Evolutionary conservation across 2,888 invertebrate genomes (phyloP).

Genomic region (Corbicula japonica): DNA sequence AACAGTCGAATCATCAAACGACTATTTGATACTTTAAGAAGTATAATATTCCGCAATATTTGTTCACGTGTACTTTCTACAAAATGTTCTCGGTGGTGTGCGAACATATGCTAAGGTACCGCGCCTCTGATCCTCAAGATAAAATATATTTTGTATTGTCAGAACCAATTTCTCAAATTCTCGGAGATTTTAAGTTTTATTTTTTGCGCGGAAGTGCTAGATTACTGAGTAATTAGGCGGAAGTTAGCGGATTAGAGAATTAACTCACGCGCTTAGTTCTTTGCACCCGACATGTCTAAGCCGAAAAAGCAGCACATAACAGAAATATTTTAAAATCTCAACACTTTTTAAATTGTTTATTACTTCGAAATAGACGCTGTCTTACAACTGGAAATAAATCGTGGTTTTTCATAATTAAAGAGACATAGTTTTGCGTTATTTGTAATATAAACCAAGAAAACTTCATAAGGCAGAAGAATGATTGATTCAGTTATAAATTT

Average conservation of each 20-base stretch:
- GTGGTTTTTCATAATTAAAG: no score
- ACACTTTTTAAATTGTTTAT: no score
- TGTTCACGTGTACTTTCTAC: conserved; percentile 40
- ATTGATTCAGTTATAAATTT: no score
- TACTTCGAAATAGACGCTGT: no score
- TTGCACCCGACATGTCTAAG: conserved; percentile 18
- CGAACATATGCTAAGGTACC: conserved; percentile 50
- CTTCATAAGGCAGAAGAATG: no score
- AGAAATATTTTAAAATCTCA: no score
- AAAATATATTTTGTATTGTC: conserved; percentile 55
- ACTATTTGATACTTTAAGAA: conserved; percentile 28
- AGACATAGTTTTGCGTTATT: no score
- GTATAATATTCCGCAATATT: conserved; percentile 36
- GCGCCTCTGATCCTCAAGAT: conserved; percentile 45
- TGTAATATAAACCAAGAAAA: no score
- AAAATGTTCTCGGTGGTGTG: conserved; percentile 40
- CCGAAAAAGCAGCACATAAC: no score
- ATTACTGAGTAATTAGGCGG: conserved; percentile 49
- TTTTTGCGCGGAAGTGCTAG: conserved; percentile 47
- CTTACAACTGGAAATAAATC: no score
- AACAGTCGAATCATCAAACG: conserved; percentile 42
- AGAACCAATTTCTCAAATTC: conserved; percentile 58
- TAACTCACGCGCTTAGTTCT: conserved; percentile 11
- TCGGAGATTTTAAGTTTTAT: conserved; percentile 7
- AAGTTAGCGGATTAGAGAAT: conserved; percentile 28